Evolutionary conservation across 2,113 vertebrate genomes (phyloP).

Genomic region (Nestor notabilis): DNA sequence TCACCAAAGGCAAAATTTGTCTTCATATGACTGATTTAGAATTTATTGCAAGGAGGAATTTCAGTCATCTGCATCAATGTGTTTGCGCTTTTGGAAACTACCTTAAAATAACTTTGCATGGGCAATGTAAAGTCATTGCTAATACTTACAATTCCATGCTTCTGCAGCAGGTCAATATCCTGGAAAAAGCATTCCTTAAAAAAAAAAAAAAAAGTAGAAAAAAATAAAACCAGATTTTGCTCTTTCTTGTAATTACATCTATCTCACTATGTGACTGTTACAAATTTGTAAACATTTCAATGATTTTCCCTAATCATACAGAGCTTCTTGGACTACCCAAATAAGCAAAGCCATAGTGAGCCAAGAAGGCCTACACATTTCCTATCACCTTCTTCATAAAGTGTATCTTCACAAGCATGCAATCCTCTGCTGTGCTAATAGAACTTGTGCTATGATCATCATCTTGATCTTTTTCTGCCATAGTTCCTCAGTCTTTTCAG

Average conservation of each 20-base stretch:
- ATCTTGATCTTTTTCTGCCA: not conserved
- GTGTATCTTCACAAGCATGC: not conserved
- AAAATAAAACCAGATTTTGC: not conserved
- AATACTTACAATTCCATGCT: conserved; percentile 95
- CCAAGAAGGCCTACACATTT: not conserved
- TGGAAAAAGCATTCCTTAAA: conserved; percentile 94
- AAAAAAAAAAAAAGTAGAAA: conserved; percentile 8
- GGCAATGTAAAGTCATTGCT: not conserved
- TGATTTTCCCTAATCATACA: not conserved
- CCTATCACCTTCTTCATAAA: not conserved
- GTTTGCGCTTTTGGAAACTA: not conserved
- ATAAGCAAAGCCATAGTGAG: not conserved
- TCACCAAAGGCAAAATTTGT: not conserved
- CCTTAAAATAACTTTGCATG: not conserved
- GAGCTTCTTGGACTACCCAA: not conserved
- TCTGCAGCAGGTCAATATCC: conserved; percentile 95
- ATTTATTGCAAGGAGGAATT: not conserved
- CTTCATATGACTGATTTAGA: not conserved
- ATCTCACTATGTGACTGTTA: not conserved
- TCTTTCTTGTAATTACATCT: conserved; percentile 1
- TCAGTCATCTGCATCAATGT: not conserved
- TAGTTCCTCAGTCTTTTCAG: not conserved
- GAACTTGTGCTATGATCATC: not conserved
- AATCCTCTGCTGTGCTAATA: not conserved
- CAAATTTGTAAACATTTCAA: not conserved